Percentiles rank a stretch among this genome's conserved stretches.
phyloP scores from a whole-genome alignment of 2,797 vertebrate genomes.

The Phrynocephalus vlangalii region DNA sequence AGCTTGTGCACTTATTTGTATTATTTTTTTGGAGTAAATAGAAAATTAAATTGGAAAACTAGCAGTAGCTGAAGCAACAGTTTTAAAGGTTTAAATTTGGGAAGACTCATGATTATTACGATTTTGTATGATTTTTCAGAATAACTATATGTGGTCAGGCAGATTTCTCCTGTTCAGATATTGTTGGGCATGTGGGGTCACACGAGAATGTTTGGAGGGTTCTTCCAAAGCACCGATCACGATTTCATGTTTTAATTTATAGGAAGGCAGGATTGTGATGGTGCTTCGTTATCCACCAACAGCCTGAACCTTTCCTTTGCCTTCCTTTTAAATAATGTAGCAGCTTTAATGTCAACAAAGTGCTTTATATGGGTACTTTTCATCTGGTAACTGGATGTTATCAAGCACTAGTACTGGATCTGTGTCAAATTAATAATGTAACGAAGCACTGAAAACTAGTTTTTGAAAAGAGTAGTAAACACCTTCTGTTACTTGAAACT shows the following conservation, averaged over 20 bases:
- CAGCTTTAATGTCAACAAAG: constrained; percentile 2
- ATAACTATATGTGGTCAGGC: neutral
- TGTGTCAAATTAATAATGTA: constrained; percentile 27
- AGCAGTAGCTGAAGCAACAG: neutral
- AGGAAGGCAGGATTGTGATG: neutral
- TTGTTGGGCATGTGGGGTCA: neutral
- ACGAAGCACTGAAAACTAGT: constrained; percentile 24
- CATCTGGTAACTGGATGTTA: constrained; percentile 8
- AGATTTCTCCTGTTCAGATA: neutral
- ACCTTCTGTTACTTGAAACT: constrained; percentile 6
- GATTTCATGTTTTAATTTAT: neutral
- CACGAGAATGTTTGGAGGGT: neutral
- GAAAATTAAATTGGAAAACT: neutral
- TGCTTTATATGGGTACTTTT: constrained; percentile 36
- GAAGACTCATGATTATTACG: neutral
- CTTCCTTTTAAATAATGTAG: constrained; percentile 30
- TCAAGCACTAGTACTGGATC: constrained; percentile 20
- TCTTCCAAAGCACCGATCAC: neutral
- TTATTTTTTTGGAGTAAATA: neutral
- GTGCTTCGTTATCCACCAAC: neutral
- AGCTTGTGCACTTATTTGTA: neutral
- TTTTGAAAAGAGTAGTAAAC: constrained; percentile 30
- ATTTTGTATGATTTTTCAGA: too few species aligned
- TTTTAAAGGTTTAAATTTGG: neutral
- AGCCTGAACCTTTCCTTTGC: neutral